Base-by-base conservation (phyloP, 2,888 invertebrate species). In the Cybosia mesomella region DNA sequence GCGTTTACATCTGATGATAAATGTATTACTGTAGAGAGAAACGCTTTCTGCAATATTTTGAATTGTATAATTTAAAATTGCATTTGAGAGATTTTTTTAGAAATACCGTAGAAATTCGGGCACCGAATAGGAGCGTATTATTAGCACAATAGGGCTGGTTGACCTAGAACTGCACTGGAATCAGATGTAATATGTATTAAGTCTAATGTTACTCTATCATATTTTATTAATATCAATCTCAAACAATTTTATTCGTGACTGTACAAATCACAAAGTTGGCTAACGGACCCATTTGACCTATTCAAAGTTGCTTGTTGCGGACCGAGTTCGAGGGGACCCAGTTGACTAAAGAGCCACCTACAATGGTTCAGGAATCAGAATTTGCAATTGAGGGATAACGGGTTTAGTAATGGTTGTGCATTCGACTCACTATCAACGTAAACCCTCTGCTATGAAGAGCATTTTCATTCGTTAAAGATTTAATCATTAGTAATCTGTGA, bases 1-100 rank as follows among this genome's bases (percentile, higher is more conserved):
- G 82, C 77, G 78, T 78, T 80, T 77, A 73, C 75, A 75, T 66
- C 62, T 77, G 71, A 71, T 71, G 68, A 64, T 71, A 67, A 73
- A 76, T 76, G 59, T 22, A 8, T 5, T 18, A 15, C 39, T 21
- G 9, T 21, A 4, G 1, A 39, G 15, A 8, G 0, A 15, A 39
- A 18, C 22, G 18, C 43, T 1, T 43, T 43, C 18, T 39, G 39
- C 2, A 28, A 4, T 28, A 28, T 28, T 28, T 28, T 5, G 28
- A 28, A 28, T 28, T 28, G 28, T 28, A 28, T 28, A 28, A 28
- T 28, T 28, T 28, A 4, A 13, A 13, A 18, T 18, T 43, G 43
- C 15, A 18, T 49, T 49, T 1, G n/a, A n/a, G 1, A 28, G 8
- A 11, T 10, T 49, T 49, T 49, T 49, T 15, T 7, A 18, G 18